Evolutionary conservation across 2,113 vertebrate genomes (phyloP).

Genomic region (Anarrhichthys ocellatus): DNA sequence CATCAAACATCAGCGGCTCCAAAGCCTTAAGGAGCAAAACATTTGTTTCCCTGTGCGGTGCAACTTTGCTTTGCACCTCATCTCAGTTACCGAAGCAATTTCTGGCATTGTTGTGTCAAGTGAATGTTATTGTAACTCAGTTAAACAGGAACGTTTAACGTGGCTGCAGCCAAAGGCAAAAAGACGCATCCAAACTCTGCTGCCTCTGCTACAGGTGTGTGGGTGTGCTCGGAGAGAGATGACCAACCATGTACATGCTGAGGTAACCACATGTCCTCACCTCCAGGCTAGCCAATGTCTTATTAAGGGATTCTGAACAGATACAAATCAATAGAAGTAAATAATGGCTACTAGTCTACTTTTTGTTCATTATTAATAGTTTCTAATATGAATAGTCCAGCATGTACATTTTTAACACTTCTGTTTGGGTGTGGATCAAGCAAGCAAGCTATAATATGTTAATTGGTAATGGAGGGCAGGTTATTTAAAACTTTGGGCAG

Average conservation of each 20-base stretch:
- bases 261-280: not conserved
- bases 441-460: not conserved
- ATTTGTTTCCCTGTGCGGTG: no score
- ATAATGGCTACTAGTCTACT: not conserved
- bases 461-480: not conserved
- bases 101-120: not conserved
- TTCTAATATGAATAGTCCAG: not conserved
- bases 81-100: no score
- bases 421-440: not conserved
- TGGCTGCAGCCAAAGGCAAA: not conserved
- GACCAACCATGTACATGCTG: not conserved
- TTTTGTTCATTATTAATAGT: not conserved
- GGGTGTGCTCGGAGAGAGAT: not conserved
- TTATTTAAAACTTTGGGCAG: not conserved
- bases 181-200: not conserved
- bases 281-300: not conserved
- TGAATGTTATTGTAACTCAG: not conserved
- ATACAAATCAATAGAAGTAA: not conserved
- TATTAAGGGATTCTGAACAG: not conserved
- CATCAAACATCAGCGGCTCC: no score
- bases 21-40: not conserved
- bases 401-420: not conserved
- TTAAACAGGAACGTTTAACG: not conserved
- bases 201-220: not conserved
- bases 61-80: no score